Evolutionary conservation across 2,113 vertebrate species (phyloP).

Genomic region (Ailurus styani): DNA sequence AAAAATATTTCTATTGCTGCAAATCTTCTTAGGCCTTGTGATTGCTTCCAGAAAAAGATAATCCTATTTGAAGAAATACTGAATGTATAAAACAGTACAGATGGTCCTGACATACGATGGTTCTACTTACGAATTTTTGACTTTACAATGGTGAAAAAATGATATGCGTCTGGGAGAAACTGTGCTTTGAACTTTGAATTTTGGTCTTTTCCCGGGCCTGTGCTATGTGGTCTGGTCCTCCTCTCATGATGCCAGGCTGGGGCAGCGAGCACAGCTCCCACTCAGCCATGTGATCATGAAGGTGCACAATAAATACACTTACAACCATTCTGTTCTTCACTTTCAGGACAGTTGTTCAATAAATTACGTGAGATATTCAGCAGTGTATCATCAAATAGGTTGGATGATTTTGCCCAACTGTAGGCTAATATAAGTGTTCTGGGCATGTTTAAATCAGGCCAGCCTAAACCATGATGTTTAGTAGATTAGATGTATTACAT

Average conservation of each 20-base stretch:
- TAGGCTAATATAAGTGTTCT: background rate
- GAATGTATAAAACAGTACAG: slow-evolving; percentile 10
- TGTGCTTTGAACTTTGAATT: background rate
- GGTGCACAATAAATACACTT: background rate
- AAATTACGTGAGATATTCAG: background rate
- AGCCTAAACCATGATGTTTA: background rate
- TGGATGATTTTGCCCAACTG: background rate
- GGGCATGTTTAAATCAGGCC: background rate
- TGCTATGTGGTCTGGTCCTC: background rate
- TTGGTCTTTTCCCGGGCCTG: background rate
- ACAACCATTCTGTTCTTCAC: background rate
- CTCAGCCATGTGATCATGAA: background rate
- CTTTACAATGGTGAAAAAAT: background rate
- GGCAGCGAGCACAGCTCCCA: background rate
- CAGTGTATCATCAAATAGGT: background rate
- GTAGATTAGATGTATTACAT: background rate
- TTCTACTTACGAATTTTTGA: background rate
- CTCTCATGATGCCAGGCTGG: background rate
- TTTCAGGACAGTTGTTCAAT: background rate
- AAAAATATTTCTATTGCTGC: slow-evolving; percentile 9
- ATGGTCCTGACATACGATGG: background rate
- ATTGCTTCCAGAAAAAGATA: slow-evolving; percentile 59
- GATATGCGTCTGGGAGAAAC: background rate
- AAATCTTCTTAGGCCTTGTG: slow-evolving; percentile 60
- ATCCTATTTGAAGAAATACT: slow-evolving; percentile 58